Evolutionary conservation across 2,888 invertebrate genomes (phyloP).

Genomic region (Pelosia muscerda): DNA sequence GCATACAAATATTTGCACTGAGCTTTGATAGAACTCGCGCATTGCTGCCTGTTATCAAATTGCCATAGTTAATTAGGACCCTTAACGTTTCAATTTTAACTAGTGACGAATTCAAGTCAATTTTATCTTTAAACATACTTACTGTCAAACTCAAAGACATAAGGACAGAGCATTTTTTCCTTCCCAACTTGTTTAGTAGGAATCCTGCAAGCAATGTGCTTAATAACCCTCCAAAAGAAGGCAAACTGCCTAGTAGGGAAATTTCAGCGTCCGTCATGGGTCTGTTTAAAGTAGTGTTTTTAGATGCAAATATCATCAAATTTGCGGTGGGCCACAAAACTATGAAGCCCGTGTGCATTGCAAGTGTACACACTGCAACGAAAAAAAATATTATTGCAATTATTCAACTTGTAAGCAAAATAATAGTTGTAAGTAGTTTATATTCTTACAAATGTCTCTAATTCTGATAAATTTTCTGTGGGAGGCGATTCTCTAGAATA

Average conservation of each 20-base stretch:
- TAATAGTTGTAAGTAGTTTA: background rate
- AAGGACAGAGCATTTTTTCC: constrained; percentile 58
- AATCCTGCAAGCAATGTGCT: constrained; percentile 58
- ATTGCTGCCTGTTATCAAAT: too few relatives aligned
- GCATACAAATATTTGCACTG: too few relatives aligned
- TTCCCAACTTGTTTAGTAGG: constrained; percentile 62
- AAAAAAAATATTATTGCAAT: background rate
- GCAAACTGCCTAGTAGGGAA: constrained; percentile 66
- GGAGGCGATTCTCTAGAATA: too few relatives aligned
- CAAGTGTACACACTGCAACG: constrained; percentile 9
- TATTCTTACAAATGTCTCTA: background rate
- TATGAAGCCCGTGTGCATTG: constrained; percentile 58
- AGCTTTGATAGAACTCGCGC: too few relatives aligned
- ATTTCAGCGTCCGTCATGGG: constrained; percentile 67
- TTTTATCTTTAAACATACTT: constrained; percentile 37
- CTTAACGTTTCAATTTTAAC: too few relatives aligned
- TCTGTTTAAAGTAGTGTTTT: constrained; percentile 55
- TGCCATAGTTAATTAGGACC: too few relatives aligned
- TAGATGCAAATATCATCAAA: constrained; percentile 60
- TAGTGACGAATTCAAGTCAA: background rate
- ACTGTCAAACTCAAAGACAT: constrained; percentile 56
- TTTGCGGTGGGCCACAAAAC: constrained; percentile 73
- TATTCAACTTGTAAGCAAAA: background rate
- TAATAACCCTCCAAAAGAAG: constrained; percentile 65
- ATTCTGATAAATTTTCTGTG: too few relatives aligned